phyloP scores from a whole-genome alignment of 2,113 vertebrate genomes.

The Erythrolamprus reginae region DNA sequence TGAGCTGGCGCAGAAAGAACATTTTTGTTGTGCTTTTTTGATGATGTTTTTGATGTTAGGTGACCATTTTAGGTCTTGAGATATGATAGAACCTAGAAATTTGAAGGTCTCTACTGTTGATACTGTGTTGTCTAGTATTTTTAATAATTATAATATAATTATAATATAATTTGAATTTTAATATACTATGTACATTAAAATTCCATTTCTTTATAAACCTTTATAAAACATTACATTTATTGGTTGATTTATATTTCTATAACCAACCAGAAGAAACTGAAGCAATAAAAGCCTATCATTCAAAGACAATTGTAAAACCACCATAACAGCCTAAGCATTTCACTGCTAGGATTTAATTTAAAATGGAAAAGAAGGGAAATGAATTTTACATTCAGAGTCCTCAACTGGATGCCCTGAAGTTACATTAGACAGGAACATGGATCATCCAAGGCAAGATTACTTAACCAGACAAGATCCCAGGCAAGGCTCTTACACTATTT shows the following conservation, averaged over 20 bases:
- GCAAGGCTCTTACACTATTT: background rate
- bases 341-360: too few species aligned
- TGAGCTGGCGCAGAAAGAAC: too few species aligned
- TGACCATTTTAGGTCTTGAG: too few species aligned
- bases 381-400: background rate
- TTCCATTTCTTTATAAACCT: constrained; percentile 4
- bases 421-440: background rate
- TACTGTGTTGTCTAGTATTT: too few species aligned
- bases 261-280: background rate
- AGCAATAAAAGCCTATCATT: background rate
- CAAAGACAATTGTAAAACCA: background rate
- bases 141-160: too few species aligned
- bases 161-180: too few species aligned
- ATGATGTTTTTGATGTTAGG: too few species aligned
- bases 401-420: background rate
- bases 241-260: background rate
- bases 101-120: too few species aligned
- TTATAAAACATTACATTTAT: background rate
- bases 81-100: too few species aligned
- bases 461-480: too few species aligned
- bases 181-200: background rate
- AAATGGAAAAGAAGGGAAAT: background rate
- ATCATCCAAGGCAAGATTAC: background rate
- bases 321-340: background rate
- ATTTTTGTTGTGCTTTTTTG: too few species aligned